Conservation (phyloP, 2,797 vertebrate genomes). For the Enoplosus armatus region DNA sequence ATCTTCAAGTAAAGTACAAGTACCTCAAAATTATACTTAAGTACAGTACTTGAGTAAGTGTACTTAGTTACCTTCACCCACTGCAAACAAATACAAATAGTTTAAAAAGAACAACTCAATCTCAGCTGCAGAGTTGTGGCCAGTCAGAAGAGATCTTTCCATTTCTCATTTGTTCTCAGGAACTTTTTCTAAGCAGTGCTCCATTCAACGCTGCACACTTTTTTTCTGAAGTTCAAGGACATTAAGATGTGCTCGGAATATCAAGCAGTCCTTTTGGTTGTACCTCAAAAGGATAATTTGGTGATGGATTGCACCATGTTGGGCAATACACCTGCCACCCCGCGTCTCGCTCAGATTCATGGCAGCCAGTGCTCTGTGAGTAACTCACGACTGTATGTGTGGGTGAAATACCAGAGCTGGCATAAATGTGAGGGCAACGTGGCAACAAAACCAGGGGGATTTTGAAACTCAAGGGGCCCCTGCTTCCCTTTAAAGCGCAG, state of each 20-base stretch:
- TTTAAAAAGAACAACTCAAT: conserved; percentile 17
- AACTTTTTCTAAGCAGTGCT: conserved; percentile 68
- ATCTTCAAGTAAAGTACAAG: neutral
- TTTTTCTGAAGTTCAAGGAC: conserved; percentile 81
- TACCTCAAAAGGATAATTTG: conserved; percentile 71
- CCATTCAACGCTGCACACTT: conserved; percentile 75
- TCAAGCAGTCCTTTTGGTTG: conserved; percentile 80
- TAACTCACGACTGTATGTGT: conserved; percentile 57
- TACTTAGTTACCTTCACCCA: neutral
- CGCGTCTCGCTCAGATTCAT: conserved; percentile 47
- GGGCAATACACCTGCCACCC: conserved; percentile 58
- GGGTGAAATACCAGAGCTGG: conserved; percentile 72
- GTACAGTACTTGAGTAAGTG: conserved; percentile 1
- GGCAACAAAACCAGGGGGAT: conserved; percentile 74
- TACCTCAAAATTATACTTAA: neutral
- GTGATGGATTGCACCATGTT: conserved; percentile 63
- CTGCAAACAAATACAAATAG: conserved; percentile 12
- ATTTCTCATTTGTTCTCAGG: conserved; percentile 66
- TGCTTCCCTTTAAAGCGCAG: conserved; percentile 64
- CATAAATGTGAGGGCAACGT: conserved; percentile 67
- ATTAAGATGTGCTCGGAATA: conserved; percentile 88
- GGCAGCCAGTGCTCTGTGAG: conserved; percentile 45
- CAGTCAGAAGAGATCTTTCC: conserved; percentile 62
- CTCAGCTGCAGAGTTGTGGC: conserved; percentile 10
- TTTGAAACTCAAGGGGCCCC: conserved; percentile 75